These are phyloP conservation scores for Lathamus discolor DNA, from an alignment of 2,113 vertebrate species.

Conservation along the genomic window DNA sequence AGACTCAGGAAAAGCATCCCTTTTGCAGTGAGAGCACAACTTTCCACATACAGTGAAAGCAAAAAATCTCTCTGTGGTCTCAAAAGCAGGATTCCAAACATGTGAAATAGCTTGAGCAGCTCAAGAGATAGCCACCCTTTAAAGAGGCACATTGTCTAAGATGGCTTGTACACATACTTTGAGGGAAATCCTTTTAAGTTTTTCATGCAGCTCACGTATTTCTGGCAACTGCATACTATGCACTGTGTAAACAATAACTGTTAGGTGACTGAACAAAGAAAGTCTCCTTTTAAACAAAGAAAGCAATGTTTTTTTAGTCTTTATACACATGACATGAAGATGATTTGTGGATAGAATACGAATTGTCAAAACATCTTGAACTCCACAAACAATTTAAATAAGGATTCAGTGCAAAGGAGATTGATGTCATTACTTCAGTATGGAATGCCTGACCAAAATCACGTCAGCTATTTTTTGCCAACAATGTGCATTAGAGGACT, in stretches of 20 bases:
- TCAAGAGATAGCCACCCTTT: not conserved
- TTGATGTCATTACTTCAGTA: not conserved
- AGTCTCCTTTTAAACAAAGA: not conserved
- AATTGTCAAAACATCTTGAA: not conserved
- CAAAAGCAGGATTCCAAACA: not conserved
- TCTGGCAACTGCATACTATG: not conserved
- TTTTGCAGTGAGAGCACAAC: not conserved
- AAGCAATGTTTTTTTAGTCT: not conserved
- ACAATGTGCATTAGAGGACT: not conserved
- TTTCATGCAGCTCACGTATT: not conserved
- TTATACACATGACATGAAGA: not conserved
- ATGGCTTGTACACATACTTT: not conserved
- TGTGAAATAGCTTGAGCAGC: not conserved
- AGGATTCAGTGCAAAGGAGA: not conserved
- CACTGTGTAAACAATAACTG: not conserved
- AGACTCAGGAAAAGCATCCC: not conserved
- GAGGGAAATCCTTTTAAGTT: not conserved
- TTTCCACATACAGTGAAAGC: not conserved
- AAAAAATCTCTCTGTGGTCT: not conserved
- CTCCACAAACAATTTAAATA: not conserved
- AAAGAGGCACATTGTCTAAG: accelerated
- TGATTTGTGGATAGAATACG: not conserved
- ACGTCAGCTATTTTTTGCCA: not conserved
- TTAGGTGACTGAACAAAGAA: not conserved
- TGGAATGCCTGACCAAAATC: not conserved